Percentiles rank a stretch among this genome's conserved stretches.
These are phyloP conservation scores for Hippolais icterina DNA, from an alignment of 2,113 vertebrate genomes.

Conservation along the genomic window DNA sequence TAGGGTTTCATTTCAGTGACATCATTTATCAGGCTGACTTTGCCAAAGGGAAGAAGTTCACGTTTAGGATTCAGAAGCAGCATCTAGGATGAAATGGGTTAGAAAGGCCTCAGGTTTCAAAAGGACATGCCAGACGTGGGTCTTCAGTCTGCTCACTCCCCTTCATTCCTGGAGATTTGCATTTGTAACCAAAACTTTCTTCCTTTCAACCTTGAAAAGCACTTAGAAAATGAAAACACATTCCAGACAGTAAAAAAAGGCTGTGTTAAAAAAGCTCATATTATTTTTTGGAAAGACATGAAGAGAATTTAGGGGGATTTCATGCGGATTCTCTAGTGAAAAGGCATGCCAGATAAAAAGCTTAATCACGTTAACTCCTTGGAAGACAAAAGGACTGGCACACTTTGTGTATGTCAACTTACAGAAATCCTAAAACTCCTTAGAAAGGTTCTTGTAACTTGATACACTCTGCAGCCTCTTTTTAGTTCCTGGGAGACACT, in stretches of 20 bases:
- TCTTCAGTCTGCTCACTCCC: background rate
- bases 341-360: background rate
- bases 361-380: background rate
- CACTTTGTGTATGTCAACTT: background rate
- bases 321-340: slow-evolving; percentile 1
- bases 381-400: slow-evolving; percentile 7
- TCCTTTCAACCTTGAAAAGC: slow-evolving; percentile 21
- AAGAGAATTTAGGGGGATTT: slow-evolving; percentile 35
- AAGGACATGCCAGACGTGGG: background rate
- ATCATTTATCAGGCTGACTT: slow-evolving; percentile 12
- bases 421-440: background rate
- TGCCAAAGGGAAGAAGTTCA: slow-evolving; percentile 8
- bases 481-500: background rate
- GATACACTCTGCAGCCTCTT: background rate
- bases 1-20: slow-evolving; percentile 37
- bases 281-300: slow-evolving; percentile 39
- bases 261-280: background rate
- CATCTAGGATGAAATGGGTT: background rate
- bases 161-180: background rate
- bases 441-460: background rate
- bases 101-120: background rate
- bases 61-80: background rate
- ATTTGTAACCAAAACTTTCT: background rate
- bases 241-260: slow-evolving; percentile 20
- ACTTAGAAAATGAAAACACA: slow-evolving; percentile 28